Evolutionary conservation across 2,113 vertebrate genomes (phyloP).

Genomic region (Psophia crepitans): DNA sequence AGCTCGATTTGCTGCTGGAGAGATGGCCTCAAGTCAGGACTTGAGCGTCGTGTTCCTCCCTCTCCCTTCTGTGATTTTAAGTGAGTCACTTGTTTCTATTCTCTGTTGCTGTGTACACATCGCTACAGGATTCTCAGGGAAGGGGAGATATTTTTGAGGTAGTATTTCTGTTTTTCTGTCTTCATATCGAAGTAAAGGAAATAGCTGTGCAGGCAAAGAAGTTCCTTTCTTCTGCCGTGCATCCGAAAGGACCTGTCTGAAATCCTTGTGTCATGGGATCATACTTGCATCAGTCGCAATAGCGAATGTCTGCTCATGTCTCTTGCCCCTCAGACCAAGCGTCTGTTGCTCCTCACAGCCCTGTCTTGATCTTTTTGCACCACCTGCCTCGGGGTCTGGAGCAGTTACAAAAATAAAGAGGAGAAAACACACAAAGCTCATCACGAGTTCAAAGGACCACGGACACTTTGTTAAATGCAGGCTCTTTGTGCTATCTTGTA

Average conservation of each 20-base stretch:
- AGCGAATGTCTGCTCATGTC: background rate
- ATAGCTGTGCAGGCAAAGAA: background rate
- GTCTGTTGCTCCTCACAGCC: background rate
- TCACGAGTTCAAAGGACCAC: slow-evolving; percentile 32
- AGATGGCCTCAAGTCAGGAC: background rate
- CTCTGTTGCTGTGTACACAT: background rate
- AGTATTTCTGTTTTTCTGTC: background rate
- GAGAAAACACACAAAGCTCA: background rate
- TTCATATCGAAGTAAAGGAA: background rate
- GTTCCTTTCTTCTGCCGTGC: rapidly evolving
- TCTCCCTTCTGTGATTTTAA: background rate
- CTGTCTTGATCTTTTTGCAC: background rate
- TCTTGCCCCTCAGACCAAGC: background rate
- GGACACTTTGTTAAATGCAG: background rate
- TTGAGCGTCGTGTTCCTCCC: rapidly evolving
- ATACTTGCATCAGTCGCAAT: rapidly evolving
- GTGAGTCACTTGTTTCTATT: rapidly evolving
- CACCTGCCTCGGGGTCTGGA: background rate
- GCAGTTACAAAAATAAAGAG: background rate
- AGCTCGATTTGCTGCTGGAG: rapidly evolving
- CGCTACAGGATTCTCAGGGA: background rate
- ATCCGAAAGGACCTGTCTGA: rapidly evolving
- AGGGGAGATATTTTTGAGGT: background rate
- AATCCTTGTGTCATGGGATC: rapidly evolving
- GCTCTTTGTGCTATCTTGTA: slow-evolving; percentile 36